Base-by-base conservation (phyloP, 2,113 vertebrate species). In the Neomonachus schauinslandi region DNA sequence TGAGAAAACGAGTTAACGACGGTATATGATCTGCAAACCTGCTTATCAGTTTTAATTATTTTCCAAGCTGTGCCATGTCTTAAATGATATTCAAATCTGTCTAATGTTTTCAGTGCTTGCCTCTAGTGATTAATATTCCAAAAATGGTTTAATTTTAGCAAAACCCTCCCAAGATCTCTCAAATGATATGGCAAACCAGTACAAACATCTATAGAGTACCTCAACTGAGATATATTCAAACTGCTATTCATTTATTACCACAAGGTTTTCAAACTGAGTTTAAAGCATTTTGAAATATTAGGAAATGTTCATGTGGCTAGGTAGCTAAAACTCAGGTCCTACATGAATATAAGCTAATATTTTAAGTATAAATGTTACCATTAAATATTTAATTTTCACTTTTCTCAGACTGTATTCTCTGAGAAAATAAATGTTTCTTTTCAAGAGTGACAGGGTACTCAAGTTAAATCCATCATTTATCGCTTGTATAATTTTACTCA, bases 201-300 rank as follows among this genome's bases (percentile, higher is more conserved):
- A 5, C 9, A 87, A 95, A 81, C 1, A 57, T 65, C 69, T 74
- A 6, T 39, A 42, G 1, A 14, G 6, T 31, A 76, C 15, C 49
- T 72, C 33, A 80, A 11, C 3, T 69, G 74, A 72, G 24, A 65
- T 49, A 86, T 42, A 76, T 59, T 74, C 42, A 96, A 72, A 79
- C 83, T 10, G 22, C 63, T 76, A n/a, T 22, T n/a, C 0, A 77
- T 4, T 87, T 72, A 51, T 5, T 82, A 85, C 65, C 74, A 81
- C 8, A 87, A 24, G 2, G 7, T 89, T 82, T 88, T 81, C 26
- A 91, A 89, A 63, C 0, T 42, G n/a, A 95, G 16, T 84, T 95
- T 26, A 93, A 93, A 55, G 49, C 8, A 83, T 92, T 82, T 74
- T 9, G 14, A 98, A 95, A 86, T 95, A 94, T 55, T 89, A 74